Conservation (phyloP, 2,888 invertebrate species). For the Lasiommata megera region DNA sequence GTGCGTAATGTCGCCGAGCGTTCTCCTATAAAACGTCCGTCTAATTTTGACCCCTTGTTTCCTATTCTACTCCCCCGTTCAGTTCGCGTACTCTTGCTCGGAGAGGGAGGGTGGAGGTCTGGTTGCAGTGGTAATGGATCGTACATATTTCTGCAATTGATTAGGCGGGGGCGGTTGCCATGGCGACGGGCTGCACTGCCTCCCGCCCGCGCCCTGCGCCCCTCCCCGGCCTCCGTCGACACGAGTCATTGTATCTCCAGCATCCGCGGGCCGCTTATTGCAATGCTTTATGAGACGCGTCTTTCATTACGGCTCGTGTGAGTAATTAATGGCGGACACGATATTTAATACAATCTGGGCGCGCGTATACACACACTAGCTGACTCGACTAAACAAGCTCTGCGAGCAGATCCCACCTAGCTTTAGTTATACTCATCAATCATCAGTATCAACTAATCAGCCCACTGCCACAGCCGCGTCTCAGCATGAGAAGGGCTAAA, state of each 20-base stretch:
- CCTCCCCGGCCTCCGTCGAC: slow-evolving; percentile 15
- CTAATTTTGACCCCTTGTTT: slow-evolving; percentile 37
- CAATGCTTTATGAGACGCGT: slow-evolving; percentile 38
- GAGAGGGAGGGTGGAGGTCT: slow-evolving; percentile 40
- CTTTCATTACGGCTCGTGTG: slow-evolving; percentile 38
- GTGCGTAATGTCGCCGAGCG: slow-evolving; percentile 58
- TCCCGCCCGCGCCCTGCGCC: slow-evolving; percentile 33
- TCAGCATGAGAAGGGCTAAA: no score
- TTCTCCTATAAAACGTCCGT: slow-evolving; percentile 52
- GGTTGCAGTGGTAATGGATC: slow-evolving; percentile 55
- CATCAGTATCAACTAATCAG: no score
- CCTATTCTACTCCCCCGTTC: slow-evolving; percentile 38
- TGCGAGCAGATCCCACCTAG: no score
- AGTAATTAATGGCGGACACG: slow-evolving; percentile 20
- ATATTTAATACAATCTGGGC: neutral
- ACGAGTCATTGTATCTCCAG: slow-evolving; percentile 46
- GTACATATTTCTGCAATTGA: slow-evolving; percentile 82
- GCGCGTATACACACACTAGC: neutral
- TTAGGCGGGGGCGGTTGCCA: slow-evolving; percentile 79
- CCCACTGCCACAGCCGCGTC: no score
- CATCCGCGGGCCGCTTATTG: slow-evolving; percentile 34
- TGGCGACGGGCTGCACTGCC: slow-evolving; percentile 56
- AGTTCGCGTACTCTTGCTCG: slow-evolving; percentile 24
- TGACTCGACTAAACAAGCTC: neutral
- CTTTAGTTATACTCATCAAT: no score